phyloP scores from a whole-genome alignment of 2,113 vertebrate species.

The Chamaea fasciata region DNA sequence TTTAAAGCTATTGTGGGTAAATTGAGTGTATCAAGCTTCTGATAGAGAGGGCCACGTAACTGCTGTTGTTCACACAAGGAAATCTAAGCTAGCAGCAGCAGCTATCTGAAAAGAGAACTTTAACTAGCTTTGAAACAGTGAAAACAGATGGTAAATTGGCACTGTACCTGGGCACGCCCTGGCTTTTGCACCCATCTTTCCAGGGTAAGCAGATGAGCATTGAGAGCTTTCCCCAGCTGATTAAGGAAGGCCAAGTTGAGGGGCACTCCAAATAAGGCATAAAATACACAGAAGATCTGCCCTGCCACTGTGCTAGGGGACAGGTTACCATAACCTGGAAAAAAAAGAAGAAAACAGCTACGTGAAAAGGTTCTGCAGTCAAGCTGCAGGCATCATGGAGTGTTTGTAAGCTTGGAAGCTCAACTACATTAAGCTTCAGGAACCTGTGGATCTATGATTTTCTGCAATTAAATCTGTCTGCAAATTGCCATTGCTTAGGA shows the following conservation, averaged over 20 bases:
- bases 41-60: background rate
- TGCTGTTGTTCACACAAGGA: background rate
- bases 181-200: conserved; percentile 79
- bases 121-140: background rate
- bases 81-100: background rate
- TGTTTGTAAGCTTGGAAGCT: background rate
- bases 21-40: background rate
- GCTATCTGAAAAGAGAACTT: background rate
- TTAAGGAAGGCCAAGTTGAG: conserved; percentile 90
- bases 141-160: background rate
- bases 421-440: background rate
- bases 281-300: conserved; percentile 91
- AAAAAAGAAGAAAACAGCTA: background rate
- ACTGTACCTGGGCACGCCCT: conserved; percentile 77
- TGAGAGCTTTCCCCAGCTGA: conserved; percentile 82
- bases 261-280: conserved; percentile 87
- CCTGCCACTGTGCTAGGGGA: conserved; percentile 86
- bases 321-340: conserved; percentile 87
- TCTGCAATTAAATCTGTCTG: background rate
- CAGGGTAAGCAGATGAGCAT: conserved; percentile 70
- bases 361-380: background rate
- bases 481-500: background rate
- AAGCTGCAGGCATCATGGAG: background rate
- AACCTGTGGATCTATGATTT: background rate
- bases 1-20: background rate